Conservation (phyloP, 2,113 vertebrate species). For the Atlantisia rogersi region DNA sequence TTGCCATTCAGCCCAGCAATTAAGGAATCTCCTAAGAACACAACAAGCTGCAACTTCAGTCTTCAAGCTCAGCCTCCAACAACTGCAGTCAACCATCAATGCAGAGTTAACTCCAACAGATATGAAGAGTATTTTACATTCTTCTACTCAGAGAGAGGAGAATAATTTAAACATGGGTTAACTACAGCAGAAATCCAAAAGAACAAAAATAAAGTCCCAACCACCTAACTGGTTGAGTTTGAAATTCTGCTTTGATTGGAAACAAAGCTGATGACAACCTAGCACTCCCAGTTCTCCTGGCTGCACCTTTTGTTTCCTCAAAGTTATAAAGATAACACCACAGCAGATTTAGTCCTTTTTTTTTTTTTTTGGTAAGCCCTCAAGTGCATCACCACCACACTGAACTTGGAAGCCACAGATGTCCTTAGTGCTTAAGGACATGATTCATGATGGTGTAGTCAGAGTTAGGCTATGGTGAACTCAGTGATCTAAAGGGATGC, state of each 20-base stretch:
- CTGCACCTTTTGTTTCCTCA: neutral
- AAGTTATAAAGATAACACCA: neutral
- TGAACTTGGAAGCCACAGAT: neutral
- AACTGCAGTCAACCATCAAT: neutral
- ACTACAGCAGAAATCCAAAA: neutral
- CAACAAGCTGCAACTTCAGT: fast-evolving
- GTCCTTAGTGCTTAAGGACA: too few species aligned
- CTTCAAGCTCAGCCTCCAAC: neutral
- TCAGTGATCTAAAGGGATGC: neutral
- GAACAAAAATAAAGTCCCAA: neutral
- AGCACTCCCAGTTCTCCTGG: neutral
- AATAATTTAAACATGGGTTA: neutral
- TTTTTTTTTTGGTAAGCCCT: neutral
- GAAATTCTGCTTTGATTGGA: neutral
- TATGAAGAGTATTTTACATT: neutral
- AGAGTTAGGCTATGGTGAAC: too few species aligned
- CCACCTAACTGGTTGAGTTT: neutral
- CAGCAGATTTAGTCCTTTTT: neutral
- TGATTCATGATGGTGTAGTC: too few species aligned
- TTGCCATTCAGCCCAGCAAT: neutral
- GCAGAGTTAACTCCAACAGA: neutral
- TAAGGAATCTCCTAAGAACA: neutral
- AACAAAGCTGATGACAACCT: neutral
- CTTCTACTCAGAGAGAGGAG: neutral
- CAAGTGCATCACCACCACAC: neutral